phyloP scores from a whole-genome alignment of 2,113 vertebrate species.

The Cyphomyrus plagiostoma region DNA sequence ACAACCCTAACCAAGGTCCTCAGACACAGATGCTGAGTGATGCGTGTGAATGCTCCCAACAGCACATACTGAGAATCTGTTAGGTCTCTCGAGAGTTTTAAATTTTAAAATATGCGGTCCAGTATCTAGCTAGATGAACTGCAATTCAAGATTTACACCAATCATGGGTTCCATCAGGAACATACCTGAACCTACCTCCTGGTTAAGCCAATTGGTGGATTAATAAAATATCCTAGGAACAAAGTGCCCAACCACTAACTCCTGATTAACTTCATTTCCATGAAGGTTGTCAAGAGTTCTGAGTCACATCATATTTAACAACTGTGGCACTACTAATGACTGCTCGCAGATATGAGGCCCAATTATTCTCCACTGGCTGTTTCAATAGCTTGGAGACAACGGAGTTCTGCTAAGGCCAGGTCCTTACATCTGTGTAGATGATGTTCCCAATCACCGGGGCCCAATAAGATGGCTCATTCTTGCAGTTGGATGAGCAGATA shows the following conservation, averaged over 20 bases:
- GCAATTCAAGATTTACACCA: neutral
- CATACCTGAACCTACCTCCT: too few relatives aligned
- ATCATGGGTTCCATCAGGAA: neutral
- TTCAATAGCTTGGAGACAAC: neutral
- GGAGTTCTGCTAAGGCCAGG: neutral
- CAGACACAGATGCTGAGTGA: neutral
- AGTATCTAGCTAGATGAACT: neutral
- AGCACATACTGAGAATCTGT: neutral
- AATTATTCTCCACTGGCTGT: neutral
- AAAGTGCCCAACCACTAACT: neutral
- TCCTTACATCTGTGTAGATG: slow-evolving; percentile 87
- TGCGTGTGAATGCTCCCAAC: neutral
- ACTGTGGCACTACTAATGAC: neutral
- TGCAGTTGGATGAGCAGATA: slow-evolving; percentile 75
- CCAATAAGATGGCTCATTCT: slow-evolving; percentile 80
- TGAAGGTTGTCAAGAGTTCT: neutral
- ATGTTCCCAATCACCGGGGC: slow-evolving; percentile 81
- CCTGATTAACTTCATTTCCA: neutral
- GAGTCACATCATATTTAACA: neutral
- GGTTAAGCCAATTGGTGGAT: neutral
- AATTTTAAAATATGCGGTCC: neutral
- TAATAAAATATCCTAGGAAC: neutral
- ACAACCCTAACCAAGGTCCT: neutral
- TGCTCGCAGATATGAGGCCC: neutral
- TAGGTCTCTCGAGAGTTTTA: too few relatives aligned